Evolutionary conservation across 2,888 invertebrate species (phyloP), one percentile per base, ranked within the genome.

Genomic region (Hoplodrina ambigua): DNA sequence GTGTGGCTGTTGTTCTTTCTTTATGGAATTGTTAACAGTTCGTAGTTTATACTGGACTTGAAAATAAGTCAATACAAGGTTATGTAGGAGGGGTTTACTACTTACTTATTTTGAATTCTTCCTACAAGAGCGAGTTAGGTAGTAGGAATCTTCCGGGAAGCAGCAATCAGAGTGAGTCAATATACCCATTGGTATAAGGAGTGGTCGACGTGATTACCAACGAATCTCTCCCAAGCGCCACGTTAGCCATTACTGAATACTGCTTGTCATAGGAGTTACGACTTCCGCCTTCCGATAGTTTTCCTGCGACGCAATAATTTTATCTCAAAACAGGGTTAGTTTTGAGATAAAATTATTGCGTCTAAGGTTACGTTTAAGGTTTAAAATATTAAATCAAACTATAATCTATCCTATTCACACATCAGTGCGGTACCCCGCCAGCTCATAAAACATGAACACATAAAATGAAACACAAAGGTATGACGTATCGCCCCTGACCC

Each of bases 401-500:
- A n/a, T n/a, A 61, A 61, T 57, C 49, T 44, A 49, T 30, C 25
- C n/a, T 20, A 58, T 56, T 37, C 63, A 72, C 20, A 20, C 37
- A 10, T 50, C 49, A 53, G 41, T 20, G 49, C 54, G 49, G 41
- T 10, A 60, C 20, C 60, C n/a, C 30, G 10, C 46, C 17, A 76
- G 44, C 37, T 58, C 63, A 77, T 72, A 58, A 72, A 78, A 67
- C 62, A 72, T 67, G 63, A 49, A 62, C 52, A 62, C 30, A 25
- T 75, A 41, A 76, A 74, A 72, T 20, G 37, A 67, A 77, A 68
- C 60, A 76, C 78, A 64, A 68, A 78, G 57, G 71, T 57, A 57
- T 77, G 76, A 77, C 60, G 67, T 68, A 77, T 72, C 72, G 58
- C 71, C 69, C 33, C 55, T 79, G 67, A 79, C 75, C 80, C 71